phyloP scores from a whole-genome alignment of 2,888 invertebrate species.

The Trachelus iudaicus region DNA sequence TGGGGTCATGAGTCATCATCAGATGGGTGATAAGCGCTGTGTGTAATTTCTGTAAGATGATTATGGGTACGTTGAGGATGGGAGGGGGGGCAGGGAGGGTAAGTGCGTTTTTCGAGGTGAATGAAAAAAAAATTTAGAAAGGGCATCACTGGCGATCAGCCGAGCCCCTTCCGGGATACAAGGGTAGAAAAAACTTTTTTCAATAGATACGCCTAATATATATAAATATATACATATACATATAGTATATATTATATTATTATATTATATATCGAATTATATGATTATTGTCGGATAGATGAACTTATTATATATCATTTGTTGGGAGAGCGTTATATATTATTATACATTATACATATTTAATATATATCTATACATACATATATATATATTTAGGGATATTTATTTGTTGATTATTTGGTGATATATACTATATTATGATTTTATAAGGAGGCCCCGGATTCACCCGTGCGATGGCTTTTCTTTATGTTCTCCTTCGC shows the following conservation, averaged over 20 bases:
- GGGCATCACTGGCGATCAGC: slow-evolving; percentile 23
- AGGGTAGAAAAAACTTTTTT: slow-evolving; percentile 55
- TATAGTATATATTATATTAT: slow-evolving; percentile 35
- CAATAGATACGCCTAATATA: slow-evolving; percentile 44
- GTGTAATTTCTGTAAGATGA: too few species aligned
- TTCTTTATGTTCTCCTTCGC: too few species aligned
- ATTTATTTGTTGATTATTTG: slow-evolving; percentile 63
- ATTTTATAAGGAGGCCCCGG: slow-evolving; percentile 1
- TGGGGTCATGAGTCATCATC: too few species aligned
- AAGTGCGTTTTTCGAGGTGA: too few species aligned
- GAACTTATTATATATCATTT: slow-evolving; percentile 55
- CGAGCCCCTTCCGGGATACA: slow-evolving; percentile 59
- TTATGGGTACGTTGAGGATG: too few species aligned
- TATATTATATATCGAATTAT: slow-evolving; percentile 36
- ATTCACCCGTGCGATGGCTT: background rate
- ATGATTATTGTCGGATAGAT: slow-evolving; percentile 36
- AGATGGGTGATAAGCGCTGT: too few species aligned
- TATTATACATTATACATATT: slow-evolving; percentile 37
- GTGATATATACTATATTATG: slow-evolving; percentile 39
- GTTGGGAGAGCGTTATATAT: slow-evolving; percentile 59
- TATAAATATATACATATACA: slow-evolving; percentile 2
- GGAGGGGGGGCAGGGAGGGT: too few species aligned
- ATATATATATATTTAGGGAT: slow-evolving; percentile 58
- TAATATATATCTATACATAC: slow-evolving; percentile 12
- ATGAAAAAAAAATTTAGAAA: background rate